Evolutionary conservation across 2,113 vertebrate genomes (phyloP).

Genomic region (Meriones unguiculatus): DNA sequence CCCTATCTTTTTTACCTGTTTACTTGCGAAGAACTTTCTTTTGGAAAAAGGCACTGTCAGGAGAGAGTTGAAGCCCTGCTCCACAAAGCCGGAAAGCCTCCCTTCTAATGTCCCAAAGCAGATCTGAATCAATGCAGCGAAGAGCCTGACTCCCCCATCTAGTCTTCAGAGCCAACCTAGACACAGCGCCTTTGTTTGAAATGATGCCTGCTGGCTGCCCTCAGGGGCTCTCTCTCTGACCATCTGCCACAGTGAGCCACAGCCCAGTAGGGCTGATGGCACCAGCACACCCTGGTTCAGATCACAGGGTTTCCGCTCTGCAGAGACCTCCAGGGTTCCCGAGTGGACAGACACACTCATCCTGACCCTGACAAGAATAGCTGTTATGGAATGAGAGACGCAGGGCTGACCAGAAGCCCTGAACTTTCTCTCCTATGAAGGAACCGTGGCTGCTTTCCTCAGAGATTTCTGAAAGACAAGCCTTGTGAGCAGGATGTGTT

Average conservation of each 20-base stretch:
- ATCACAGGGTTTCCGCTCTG: not conserved
- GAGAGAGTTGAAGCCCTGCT: not conserved
- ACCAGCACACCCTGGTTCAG: not conserved
- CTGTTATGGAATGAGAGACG: not conserved
- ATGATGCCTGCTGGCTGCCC: not conserved
- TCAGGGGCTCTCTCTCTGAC: not conserved
- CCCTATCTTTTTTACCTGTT: not conserved
- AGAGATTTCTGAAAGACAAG: not conserved
- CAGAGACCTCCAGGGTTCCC: not conserved
- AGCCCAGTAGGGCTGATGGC: not conserved
- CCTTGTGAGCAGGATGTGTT: not conserved
- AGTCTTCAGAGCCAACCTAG: not conserved
- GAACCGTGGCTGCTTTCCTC: not conserved
- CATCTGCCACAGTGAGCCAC: not conserved
- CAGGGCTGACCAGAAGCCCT: not conserved
- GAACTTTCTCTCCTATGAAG: not conserved
- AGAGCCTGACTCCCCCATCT: not conserved
- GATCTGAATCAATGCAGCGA: not conserved
- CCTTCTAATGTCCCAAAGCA: not conserved
- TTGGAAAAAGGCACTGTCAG: not conserved
- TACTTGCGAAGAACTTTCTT: not conserved
- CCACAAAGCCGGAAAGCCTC: not conserved
- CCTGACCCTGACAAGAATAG: not conserved
- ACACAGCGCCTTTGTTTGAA: not conserved
- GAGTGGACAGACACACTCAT: not conserved